A percentile compares a stretch with the other conserved stretches of the same genome.
phyloP scores from a whole-genome alignment of 1,140 invertebrate species.

The Paraescarpia echinospica region DNA sequence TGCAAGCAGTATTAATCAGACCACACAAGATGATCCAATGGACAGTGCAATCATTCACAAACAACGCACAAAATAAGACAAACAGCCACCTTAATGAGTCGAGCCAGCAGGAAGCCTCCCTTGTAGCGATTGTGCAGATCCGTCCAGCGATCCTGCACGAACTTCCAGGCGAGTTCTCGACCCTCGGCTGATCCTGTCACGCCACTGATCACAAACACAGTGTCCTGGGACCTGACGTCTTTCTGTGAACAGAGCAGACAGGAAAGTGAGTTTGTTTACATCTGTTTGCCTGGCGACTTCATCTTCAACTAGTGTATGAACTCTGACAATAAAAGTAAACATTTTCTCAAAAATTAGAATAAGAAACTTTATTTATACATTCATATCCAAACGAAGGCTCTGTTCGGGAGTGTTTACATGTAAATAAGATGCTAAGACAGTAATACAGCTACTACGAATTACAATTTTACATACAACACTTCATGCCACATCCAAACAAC shows the following conservation, averaged over 20 bases:
- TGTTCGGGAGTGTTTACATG: no score
- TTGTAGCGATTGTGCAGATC: slow-evolving; percentile 76
- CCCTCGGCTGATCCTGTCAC: slow-evolving; percentile 72
- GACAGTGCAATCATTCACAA: neutral
- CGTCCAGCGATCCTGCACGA: slow-evolving; percentile 84
- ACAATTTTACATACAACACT: no score
- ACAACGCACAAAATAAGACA: neutral
- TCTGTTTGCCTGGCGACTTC: neutral
- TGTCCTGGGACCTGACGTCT: slow-evolving; percentile 88
- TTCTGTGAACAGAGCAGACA: slow-evolving; percentile 64
- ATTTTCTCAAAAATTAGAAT: no score
- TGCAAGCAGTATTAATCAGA: neutral
- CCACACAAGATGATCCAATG: neutral
- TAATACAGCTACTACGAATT: no score
- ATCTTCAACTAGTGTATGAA: neutral
- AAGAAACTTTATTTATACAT: no score
- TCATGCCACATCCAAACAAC: no score
- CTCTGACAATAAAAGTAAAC: neutral
- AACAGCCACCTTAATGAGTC: slow-evolving; percentile 69
- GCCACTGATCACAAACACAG: slow-evolving; percentile 83
- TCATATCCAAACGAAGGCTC: no score
- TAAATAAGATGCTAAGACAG: no score
- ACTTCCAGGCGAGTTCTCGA: slow-evolving; percentile 84
- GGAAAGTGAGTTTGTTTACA: neutral
- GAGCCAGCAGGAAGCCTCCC: slow-evolving; percentile 76